Base-by-base conservation (phyloP, 2,113 vertebrate species). In the Aspiorhynchus laticeps region DNA sequence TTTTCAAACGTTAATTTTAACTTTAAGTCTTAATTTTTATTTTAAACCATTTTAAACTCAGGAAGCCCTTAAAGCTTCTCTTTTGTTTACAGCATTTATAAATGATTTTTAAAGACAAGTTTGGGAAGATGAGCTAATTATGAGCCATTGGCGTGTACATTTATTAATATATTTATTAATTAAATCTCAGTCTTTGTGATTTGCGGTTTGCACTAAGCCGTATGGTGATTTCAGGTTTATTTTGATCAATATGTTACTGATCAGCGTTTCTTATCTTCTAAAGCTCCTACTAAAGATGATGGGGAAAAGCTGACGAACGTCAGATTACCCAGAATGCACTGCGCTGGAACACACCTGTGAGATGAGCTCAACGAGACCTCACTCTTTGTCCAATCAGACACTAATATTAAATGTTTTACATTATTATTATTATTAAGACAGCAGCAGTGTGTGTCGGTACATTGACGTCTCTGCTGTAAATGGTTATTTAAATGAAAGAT, bases 211-310 rank as follows among this genome's bases (percentile, higher is more conserved):
- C 56, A 59, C 21, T 24, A 9, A 59, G 19, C 19, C 0, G 1
- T 61, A 59, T 59, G 0, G 1, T 24, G 21, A 26, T 36, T 26
- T 38, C 53, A 56, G 15, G n/a, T 12, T 26, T 28, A 26, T 26
- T 63, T 63, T 26, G 11, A 26, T 26, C 0, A 63, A 48, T 14
- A 3, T 67, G n/a, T 36, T n/a, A 80, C 26, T 88, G 3, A 56
- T 59, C 73, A 2, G 1, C 11, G 53, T 41, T 9, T 76, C 43
- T 36, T 56, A 89, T 76, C 88, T 83, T 46, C 48, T 43, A 15
- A 33, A 95, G 95, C 92, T 95, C 85, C 92, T 96, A 38, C 74
- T 95, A 56, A 94, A 94, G 90, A 93, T 93, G 90, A 95, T 96
- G 93, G 92, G 89, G 26, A 95, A 91, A 89, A 90, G 86, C 90